A percentile compares a stretch with the other conserved stretches of the same genome.
phyloP scores from a whole-genome alignment of 2,888 invertebrate species.

The Heteromyza rotundicornis region DNA sequence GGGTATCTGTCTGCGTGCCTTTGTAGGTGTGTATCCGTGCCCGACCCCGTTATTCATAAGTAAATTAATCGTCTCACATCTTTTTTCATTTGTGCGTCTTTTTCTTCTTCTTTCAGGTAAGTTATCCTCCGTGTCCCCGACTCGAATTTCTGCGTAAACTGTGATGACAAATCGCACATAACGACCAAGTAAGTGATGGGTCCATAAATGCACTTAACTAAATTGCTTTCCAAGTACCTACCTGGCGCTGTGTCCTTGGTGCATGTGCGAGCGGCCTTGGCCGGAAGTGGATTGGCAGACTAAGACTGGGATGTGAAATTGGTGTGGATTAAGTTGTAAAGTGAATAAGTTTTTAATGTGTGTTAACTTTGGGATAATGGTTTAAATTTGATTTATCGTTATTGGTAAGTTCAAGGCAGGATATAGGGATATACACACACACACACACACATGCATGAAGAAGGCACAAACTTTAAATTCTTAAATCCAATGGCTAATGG shows the following conservation, averaged over 20 bases:
- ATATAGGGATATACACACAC: no score
- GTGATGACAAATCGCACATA: constrained; percentile 30
- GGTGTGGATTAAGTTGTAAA: no score
- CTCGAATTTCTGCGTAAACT: constrained; percentile 16
- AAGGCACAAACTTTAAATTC: no score
- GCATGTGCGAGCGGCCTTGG: background rate
- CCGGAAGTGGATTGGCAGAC: no score
- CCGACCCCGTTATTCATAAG: constrained; percentile 27
- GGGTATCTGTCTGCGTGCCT: background rate
- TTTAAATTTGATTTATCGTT: no score
- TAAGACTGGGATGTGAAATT: no score
- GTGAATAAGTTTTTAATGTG: no score
- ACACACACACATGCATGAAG: no score
- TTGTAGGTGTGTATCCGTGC: background rate
- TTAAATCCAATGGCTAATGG: no score
- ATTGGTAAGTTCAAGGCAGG: no score
- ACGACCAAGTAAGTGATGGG: constrained; percentile 12
- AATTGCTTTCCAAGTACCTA: constrained; percentile 28
- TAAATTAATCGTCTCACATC: constrained; percentile 30
- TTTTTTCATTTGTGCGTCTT: constrained; percentile 10
- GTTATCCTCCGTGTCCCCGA: constrained; percentile 9
- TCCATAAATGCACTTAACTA: constrained; percentile 23
- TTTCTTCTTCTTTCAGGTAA: constrained; percentile 16
- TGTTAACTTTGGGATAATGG: no score
- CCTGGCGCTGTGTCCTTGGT: background rate